Conservation (phyloP, 1,140 invertebrate genomes). For the Sitophilus oryzae region DNA sequence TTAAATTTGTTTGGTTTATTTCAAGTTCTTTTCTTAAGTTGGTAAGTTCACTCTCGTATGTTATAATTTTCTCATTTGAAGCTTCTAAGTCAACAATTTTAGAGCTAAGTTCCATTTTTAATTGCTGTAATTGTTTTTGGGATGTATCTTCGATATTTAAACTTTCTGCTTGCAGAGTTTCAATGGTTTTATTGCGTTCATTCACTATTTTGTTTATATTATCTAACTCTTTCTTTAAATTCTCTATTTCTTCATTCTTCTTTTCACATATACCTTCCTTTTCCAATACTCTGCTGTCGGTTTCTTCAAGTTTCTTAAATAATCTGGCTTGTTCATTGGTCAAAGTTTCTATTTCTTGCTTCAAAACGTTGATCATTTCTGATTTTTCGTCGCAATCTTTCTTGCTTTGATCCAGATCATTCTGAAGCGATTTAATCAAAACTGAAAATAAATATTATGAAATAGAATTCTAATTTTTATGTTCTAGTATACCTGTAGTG, state of each 20-base stretch:
- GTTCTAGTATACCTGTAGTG: slow-evolving; percentile 17
- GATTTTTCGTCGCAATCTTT: slow-evolving; percentile 26
- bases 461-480: too few relatives aligned
- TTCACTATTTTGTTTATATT: slow-evolving; percentile 30
- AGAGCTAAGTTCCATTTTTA: slow-evolving; percentile 53
- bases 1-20: neutral
- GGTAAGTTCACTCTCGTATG: neutral
- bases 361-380: slow-evolving; percentile 26
- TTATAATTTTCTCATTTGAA: slow-evolving; percentile 5
- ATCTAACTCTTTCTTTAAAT: slow-evolving; percentile 48
- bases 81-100: slow-evolving; percentile 38
- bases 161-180: slow-evolving; percentile 24
- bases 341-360: slow-evolving; percentile 19
- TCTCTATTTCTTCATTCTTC: slow-evolving; percentile 42
- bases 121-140: slow-evolving; percentile 51
- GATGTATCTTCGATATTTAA: slow-evolving; percentile 41
- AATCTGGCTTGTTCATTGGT: slow-evolving; percentile 14
- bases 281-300: slow-evolving; percentile 10
- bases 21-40: slow-evolving; percentile 5
- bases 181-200: slow-evolving; percentile 43
- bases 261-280: slow-evolving; percentile 17
- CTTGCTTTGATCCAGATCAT: slow-evolving; percentile 24
- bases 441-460: slow-evolving; percentile 15
- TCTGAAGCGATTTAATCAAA: slow-evolving; percentile 24
- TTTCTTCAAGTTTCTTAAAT: slow-evolving; percentile 21